Conservation (phyloP, 2,888 invertebrate species). For the Xanthia togata region DNA sequence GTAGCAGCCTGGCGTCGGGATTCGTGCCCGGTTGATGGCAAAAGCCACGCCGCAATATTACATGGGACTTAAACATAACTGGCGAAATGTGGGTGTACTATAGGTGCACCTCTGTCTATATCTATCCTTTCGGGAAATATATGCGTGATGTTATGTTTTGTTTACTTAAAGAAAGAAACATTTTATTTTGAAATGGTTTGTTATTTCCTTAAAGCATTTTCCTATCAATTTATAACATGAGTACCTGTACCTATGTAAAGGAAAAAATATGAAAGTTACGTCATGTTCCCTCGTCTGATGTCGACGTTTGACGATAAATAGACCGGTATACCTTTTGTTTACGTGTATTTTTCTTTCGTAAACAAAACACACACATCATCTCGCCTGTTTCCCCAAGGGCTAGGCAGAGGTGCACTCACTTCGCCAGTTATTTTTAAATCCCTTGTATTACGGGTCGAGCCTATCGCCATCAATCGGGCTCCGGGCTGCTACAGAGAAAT, state of each 20-base stretch:
- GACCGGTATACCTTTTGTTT: slow-evolving; percentile 36
- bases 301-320: slow-evolving; percentile 49
- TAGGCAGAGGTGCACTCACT: neutral
- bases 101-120: neutral
- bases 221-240: slow-evolving; percentile 38
- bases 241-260: too few relatives aligned
- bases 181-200: slow-evolving; percentile 12
- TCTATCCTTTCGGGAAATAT: neutral
- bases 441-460: neutral
- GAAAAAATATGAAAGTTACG: slow-evolving; percentile 38
- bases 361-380: neutral
- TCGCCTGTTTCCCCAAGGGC: neutral
- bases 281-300: slow-evolving; percentile 27
- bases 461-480: too few relatives aligned
- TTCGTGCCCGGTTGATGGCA: neutral
- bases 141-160: neutral
- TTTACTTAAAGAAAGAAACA: neutral
- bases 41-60: neutral
- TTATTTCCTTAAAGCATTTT: slow-evolving; percentile 33
- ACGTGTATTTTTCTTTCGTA: slow-evolving; percentile 5
- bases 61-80: neutral
- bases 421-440: neutral
- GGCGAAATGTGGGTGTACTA: neutral
- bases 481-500: neutral
- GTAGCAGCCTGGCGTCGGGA: neutral